Evolutionary conservation across 2,113 vertebrate species (phyloP), one percentile per base, ranked within the genome.

Genomic region (Fukomys damarensis): DNA sequence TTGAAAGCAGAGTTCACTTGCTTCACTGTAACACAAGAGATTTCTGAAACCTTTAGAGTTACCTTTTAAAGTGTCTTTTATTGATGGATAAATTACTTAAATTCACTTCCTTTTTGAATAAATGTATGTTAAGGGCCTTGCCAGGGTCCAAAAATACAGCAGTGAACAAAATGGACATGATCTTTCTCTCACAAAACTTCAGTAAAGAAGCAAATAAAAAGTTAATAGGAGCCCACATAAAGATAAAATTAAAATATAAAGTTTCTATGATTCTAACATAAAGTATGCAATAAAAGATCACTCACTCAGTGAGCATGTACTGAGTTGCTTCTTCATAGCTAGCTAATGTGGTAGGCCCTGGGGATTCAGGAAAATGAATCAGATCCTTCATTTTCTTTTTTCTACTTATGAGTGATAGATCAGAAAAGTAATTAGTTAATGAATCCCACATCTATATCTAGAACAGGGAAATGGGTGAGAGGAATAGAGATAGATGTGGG

Each of bases 231-330:
- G 6, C 26, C 52, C 41, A 89, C 56, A 94, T 26, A 90, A 91
- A 89, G 95, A 72, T 79, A 54, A 92, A 81, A 61, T 70, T 93
- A 35, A 86, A 79, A n/a, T n/a, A n/a, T n/a, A 91, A 91, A 46
- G 58, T 46, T 52, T 85, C 43, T 95, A n/a, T 70, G 65, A 74
- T 3, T 52, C 32, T 89, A 72, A 66, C 65, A 96, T 24, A 63
- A 84, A 91, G 6, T 30, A 26, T 58, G 14, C 20, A 41, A 76
- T 81, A 35, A 95, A 82, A 82, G 24, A 86, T 74, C n/a, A 24
- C n/a, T 61, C 16, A 52, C 46, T 91, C 46, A 74, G 63, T 82
- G 86, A 91, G 74, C 43, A 22, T 63, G 3, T 14, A 22, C 28
- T 52, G 68, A 61, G 7, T 38, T 35, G 10, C 13, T 90, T 70